Base-by-base conservation (phyloP, 2,113 vertebrate species). In the Cromileptes altivelis region DNA sequence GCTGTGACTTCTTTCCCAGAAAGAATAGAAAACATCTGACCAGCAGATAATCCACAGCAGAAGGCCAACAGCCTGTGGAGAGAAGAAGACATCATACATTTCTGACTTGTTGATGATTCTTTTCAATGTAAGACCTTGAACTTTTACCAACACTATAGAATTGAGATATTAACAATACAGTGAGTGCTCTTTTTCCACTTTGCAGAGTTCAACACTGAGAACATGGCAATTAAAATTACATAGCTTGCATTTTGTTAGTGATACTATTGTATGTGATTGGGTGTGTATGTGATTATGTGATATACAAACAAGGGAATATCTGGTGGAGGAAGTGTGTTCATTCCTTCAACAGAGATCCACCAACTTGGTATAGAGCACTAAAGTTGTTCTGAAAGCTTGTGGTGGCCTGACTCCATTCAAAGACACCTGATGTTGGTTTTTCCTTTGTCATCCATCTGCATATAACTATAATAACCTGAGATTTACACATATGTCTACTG, bases 21-120 rank as follows among this genome's bases (percentile, higher is more conserved):
- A 98, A 96, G 97, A 96, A 93, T 97, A 99, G 91, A 98, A 99
- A 67, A 99, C 96, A 93, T 99, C 97, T 95, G 97, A 95, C 98
- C 98, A 99, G 96, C 98, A 99, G 96, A 97, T 88, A 12, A 98
- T 91, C 98, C 98, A 99, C 65, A 99, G 92, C 6, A 97, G 75
- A 82, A 98, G 91, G 18, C 97, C 98, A 67, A 97, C 94, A 88
- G 94, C 96, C 98, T 99, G 91, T 0, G 49, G 73, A 11, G 14
- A 79, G 30, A 55, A 17, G 0, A 80, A 73, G 18, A 42, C 40
- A 42, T 11, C 42, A 45, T 0, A 9, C 13, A 7, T 21, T 37
- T 21, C 1, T 11, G 15, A 10, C 11, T 10, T 7, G n/a, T 4
- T 49, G 19, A 42, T 14, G 8, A 57, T 14, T 33, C 9, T 30